Conservation (phyloP, 2,888 invertebrate genomes). For the Orthosia cruda region DNA sequence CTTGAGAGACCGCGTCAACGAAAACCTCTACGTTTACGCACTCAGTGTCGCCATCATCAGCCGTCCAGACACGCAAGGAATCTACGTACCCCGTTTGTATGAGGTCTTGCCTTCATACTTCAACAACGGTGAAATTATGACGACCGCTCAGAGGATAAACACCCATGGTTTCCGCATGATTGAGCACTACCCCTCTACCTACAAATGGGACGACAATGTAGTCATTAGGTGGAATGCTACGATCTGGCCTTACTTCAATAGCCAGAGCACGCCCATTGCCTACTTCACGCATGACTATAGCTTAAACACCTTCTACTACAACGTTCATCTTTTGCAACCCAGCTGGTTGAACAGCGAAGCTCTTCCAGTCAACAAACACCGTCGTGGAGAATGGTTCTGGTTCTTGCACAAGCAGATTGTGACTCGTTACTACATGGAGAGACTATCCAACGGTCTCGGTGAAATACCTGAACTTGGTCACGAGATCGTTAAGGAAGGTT, state of each 20-base stretch:
- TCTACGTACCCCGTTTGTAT: conserved; percentile 94
- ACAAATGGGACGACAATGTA: conserved; percentile 86
- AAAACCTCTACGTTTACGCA: conserved; percentile 93
- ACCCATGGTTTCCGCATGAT: conserved; percentile 81
- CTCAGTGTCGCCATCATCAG: conserved; percentile 92
- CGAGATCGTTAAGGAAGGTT: conserved; percentile 92
- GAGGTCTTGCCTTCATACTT: conserved; percentile 95
- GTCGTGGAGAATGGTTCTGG: conserved; percentile 93
- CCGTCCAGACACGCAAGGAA: conserved; percentile 92
- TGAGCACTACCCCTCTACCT: conserved; percentile 80
- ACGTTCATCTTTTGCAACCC: conserved; percentile 92
- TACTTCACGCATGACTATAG: conserved; percentile 95
- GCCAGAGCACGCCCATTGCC: conserved; percentile 91
- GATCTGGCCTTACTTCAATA: conserved; percentile 90
- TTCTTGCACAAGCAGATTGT: conserved; percentile 93
- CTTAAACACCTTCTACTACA: conserved; percentile 93
- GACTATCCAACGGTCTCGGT: conserved; percentile 94
- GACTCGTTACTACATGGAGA: conserved; percentile 95
- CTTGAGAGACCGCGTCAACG: conserved; percentile 93
- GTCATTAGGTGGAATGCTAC: conserved; percentile 93
- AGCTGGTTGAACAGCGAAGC: conserved; percentile 92
- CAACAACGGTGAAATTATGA: conserved; percentile 93
- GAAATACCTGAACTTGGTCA: conserved; percentile 92
- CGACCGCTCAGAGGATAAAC: conserved; percentile 93
- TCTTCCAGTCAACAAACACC: conserved; percentile 90